Conservation (phyloP, 2,888 invertebrate genomes). For the Drosophila histrio region DNA sequence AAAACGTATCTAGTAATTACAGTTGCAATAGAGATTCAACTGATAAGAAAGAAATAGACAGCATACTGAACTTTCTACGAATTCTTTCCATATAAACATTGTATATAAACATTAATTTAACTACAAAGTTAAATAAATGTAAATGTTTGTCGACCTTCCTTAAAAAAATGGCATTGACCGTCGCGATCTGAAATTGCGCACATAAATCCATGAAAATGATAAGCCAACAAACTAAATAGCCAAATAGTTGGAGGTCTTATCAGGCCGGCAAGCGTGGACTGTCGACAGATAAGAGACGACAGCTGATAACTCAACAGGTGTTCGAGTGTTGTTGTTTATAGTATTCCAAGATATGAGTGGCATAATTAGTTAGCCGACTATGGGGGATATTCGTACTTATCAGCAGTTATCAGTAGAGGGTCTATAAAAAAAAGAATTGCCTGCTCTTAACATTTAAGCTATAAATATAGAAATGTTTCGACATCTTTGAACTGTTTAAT, state of each 20-base stretch:
- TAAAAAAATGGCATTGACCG: conserved; percentile 7
- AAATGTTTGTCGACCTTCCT: conserved; percentile 31
- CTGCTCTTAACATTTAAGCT: not conserved
- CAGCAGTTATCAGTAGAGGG: conserved; percentile 7
- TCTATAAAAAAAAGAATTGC: not conserved
- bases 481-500: not conserved
- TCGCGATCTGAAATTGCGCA: conserved; percentile 24
- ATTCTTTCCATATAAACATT: too few relatives aligned
- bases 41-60: conserved; percentile 4
- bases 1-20: not conserved
- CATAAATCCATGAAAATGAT: conserved; percentile 4
- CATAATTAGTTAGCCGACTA: conserved; percentile 12
- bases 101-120: not conserved
- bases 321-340: conserved; percentile 3
- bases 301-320: conserved; percentile 25
- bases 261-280: conserved; percentile 21
- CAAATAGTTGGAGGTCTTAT: conserved; percentile 5
- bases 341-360: conserved; percentile 17
- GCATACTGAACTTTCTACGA: too few relatives aligned
- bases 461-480: not conserved
- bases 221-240: not conserved
- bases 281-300: conserved; percentile 22
- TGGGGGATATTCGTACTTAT: conserved; percentile 33
- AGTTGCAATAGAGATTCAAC: not conserved
- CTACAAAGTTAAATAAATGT: conserved; percentile 8